These are phyloP conservation scores for Sparus aurata DNA, from an alignment of 2,797 vertebrate genomes.

Conservation along the genomic window DNA sequence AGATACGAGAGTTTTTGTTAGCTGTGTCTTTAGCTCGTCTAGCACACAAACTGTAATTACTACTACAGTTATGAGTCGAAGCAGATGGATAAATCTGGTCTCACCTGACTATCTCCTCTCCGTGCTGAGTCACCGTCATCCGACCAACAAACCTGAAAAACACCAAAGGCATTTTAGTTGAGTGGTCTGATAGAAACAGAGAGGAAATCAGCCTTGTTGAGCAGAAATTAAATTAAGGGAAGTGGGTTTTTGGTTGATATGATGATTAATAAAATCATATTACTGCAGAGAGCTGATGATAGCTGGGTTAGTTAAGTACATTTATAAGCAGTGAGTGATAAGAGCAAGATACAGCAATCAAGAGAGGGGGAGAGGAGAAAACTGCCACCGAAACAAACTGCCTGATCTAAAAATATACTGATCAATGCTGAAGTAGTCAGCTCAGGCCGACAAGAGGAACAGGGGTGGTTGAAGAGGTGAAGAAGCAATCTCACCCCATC, in stretches of 20 bases:
- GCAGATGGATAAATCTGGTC: constrained; percentile 42
- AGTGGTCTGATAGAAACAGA: neutral
- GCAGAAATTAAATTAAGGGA: neutral
- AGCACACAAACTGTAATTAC: neutral
- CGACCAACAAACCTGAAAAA: constrained; percentile 93
- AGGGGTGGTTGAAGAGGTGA: constrained; percentile 23
- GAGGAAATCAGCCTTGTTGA: neutral
- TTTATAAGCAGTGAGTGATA: neutral
- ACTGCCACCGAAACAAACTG: constrained; percentile 31
- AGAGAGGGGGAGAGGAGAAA: neutral
- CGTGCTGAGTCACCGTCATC: constrained; percentile 91
- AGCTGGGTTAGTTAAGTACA: constrained; percentile 2
- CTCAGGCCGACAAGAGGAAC: constrained; percentile 31
- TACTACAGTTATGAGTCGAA: neutral
- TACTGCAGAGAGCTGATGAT: neutral
- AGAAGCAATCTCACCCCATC: constrained; percentile 27
- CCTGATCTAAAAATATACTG: constrained; percentile 58
- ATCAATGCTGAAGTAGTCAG: constrained; percentile 39
- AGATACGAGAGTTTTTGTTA: no score
- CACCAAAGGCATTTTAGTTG: constrained; percentile 23
- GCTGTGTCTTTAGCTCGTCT: neutral
- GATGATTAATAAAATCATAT: constrained; percentile 19
- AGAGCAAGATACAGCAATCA: neutral
- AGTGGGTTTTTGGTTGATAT: neutral
- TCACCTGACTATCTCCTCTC: constrained; percentile 96